phyloP scores from a whole-genome alignment of 37 sponge, comb jelly and placozoan genomes.

The Ianthella basta region DNA sequence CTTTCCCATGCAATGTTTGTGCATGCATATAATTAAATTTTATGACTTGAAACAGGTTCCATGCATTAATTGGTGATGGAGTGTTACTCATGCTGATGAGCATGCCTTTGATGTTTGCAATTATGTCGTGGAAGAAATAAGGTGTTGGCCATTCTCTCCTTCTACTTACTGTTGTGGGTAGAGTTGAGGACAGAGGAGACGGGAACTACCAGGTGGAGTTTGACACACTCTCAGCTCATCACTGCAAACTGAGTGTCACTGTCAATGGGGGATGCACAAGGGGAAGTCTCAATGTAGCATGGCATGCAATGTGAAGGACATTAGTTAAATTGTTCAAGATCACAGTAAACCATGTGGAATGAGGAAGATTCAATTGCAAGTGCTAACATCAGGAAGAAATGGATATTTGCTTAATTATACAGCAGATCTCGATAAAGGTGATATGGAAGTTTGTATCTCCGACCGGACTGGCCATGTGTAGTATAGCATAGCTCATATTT shows the following conservation, averaged over 20 bases:
- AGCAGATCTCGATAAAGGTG: not conserved
- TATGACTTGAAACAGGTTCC: no score
- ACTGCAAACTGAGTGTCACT: not conserved
- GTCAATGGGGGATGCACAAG: not conserved
- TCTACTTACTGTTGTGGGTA: no score
- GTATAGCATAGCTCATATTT: not conserved
- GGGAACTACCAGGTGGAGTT: no score
- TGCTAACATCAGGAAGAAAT: not conserved
- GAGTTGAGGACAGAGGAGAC: no score
- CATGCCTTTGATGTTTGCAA: no score
- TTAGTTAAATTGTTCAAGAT: not conserved
- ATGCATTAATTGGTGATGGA: no score
- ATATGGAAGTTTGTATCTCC: slow-evolving; percentile 1
- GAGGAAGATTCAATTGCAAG: not conserved
- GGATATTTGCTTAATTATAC: not conserved
- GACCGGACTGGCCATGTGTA: not conserved
- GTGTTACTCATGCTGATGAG: no score
- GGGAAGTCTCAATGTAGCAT: not conserved
- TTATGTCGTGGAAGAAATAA: no score
- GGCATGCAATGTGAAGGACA: not conserved
- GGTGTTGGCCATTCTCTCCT: no score
- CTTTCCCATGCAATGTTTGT: no score
- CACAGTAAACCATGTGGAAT: not conserved
- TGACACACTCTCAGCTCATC: not conserved
- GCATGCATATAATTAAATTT: no score